Percentiles rank a stretch among this genome's conserved stretches.
phyloP scores from a whole-genome alignment of 2,113 vertebrate genomes.

The Otus sunia region DNA sequence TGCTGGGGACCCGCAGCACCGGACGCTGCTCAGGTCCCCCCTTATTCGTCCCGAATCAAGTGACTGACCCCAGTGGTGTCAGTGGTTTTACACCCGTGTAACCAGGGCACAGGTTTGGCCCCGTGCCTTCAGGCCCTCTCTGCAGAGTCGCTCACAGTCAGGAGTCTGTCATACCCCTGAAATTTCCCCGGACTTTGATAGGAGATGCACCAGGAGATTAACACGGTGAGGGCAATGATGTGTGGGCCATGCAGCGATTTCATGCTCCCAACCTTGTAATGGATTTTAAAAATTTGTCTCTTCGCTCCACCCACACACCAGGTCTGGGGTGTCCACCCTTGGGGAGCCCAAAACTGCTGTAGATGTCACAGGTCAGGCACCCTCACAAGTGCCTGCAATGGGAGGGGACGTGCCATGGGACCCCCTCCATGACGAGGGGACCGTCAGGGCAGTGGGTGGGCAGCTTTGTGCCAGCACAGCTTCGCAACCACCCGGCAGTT shows the following conservation, averaged over 20 bases:
- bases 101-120: neutral
- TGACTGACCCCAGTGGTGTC: accelerated
- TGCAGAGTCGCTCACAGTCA: accelerated
- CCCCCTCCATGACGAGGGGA: accelerated
- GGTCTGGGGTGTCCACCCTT: neutral
- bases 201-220: neutral
- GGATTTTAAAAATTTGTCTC: neutral
- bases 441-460: neutral
- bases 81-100: neutral
- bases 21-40: accelerated
- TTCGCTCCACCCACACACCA: neutral
- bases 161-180: neutral
- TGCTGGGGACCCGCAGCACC: neutral
- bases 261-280: neutral
- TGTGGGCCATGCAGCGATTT: neutral
- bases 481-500: neutral
- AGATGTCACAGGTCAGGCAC: neutral
- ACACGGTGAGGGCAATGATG: accelerated
- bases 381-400: neutral
- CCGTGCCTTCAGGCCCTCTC: neutral
- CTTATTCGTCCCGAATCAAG: accelerated
- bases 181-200: accelerated
- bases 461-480: neutral
- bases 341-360: neutral
- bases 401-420: neutral